Conservation (phyloP, 2,888 invertebrate species). For the Epinotia bilunana region DNA sequence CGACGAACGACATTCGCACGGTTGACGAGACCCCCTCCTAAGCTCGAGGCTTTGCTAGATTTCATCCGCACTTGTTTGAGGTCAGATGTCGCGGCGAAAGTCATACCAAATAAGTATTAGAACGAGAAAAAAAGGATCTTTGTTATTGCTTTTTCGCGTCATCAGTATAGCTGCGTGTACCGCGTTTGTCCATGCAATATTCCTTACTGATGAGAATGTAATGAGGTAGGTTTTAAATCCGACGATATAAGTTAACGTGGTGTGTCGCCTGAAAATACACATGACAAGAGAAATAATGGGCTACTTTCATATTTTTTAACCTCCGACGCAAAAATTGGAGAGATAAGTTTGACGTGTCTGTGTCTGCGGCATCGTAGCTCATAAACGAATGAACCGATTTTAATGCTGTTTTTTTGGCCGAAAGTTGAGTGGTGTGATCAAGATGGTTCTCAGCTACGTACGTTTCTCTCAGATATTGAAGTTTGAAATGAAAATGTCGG, state of each 20-base stretch:
- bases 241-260: neutral
- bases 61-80: constrained; percentile 24
- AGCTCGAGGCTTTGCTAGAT: constrained; percentile 24
- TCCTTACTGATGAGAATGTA: too few species aligned
- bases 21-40: constrained; percentile 55
- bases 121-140: neutral
- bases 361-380: too few species aligned
- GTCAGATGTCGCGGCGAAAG: constrained; percentile 24
- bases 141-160: neutral
- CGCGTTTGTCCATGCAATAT: too few species aligned
- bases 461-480: too few species aligned
- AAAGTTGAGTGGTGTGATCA: too few species aligned
- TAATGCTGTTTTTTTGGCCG: too few species aligned
- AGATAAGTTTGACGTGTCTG: too few species aligned
- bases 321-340: too few species aligned
- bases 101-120: neutral
- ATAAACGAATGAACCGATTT: too few species aligned
- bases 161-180: neutral
- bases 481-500: too few species aligned
- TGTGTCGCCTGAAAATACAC: neutral
- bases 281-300: neutral
- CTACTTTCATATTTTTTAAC: too few species aligned
- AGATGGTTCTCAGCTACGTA: too few species aligned
- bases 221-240: neutral
- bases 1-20: constrained; percentile 84